These are phyloP conservation scores for Zaprionus tsacasi DNA, from an alignment of 1,140 invertebrate species.

Conservation along the genomic window DNA sequence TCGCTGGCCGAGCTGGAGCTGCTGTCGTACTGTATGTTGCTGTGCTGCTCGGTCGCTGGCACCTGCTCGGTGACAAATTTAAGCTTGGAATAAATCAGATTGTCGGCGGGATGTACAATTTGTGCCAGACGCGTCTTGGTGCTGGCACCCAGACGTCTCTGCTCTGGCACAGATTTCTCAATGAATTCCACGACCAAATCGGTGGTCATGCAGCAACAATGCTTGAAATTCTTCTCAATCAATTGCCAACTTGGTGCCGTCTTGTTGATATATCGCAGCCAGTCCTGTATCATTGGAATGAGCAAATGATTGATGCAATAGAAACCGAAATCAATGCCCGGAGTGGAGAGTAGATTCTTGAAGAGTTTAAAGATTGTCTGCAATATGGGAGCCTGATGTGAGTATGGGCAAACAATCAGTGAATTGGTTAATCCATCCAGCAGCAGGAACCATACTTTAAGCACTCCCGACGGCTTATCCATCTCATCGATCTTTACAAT, in stretches of 20 bases:
- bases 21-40: slow-evolving; percentile 46
- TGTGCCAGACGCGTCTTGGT: slow-evolving; percentile 76
- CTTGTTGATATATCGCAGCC: slow-evolving; percentile 91
- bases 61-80: slow-evolving; percentile 77
- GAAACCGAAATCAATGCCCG: slow-evolving; percentile 93
- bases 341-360: slow-evolving; percentile 89
- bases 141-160: slow-evolving; percentile 46
- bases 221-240: slow-evolving; percentile 94
- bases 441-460: slow-evolving; percentile 95
- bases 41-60: slow-evolving; percentile 31
- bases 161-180: slow-evolving; percentile 79
- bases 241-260: slow-evolving; percentile 89
- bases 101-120: slow-evolving; percentile 77
- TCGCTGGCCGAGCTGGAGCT: slow-evolving; percentile 69
- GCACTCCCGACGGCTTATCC: slow-evolving; percentile 92
- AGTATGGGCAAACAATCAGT: slow-evolving; percentile 91
- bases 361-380: slow-evolving; percentile 94
- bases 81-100: slow-evolving; percentile 76
- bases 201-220: slow-evolving; percentile 95
- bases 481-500: slow-evolving; percentile 87
- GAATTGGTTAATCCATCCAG: slow-evolving; percentile 95
- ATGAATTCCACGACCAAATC: slow-evolving; percentile 95
- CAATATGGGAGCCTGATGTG: slow-evolving; percentile 93
- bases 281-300: slow-evolving; percentile 94
- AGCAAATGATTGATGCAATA: slow-evolving; percentile 96